Evolutionary conservation across 2,888 invertebrate species (phyloP).

Genomic region (Mythimna pallens): DNA sequence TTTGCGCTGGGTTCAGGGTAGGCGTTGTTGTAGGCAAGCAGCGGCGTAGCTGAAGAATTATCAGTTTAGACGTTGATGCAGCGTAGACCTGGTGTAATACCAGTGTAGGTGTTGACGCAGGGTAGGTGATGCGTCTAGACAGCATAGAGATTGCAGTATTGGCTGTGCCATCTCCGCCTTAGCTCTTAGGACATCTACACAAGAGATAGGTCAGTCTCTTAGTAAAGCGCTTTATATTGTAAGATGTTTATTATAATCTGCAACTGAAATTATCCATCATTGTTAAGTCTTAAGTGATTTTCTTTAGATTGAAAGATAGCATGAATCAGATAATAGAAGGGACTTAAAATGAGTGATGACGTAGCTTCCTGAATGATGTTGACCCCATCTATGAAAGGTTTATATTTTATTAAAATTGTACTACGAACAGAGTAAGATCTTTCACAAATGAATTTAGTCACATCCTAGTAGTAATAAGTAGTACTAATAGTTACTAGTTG

Average conservation of each 20-base stretch:
- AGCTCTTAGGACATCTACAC: constrained; percentile 21
- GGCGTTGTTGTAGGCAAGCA: background rate
- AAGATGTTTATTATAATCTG: constrained; percentile 42
- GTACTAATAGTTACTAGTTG: background rate
- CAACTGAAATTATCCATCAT: constrained; percentile 30
- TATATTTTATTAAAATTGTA: background rate
- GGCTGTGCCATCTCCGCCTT: background rate
- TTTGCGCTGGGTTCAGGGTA: background rate
- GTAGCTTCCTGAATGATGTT: background rate
- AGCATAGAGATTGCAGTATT: background rate
- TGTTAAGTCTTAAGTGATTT: constrained; percentile 26
- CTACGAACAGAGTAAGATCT: background rate
- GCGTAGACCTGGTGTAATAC: background rate
- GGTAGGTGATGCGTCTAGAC: background rate
- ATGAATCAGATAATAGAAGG: constrained; percentile 13
- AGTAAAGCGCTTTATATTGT: constrained; percentile 26
- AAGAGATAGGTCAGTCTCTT: constrained; percentile 24
- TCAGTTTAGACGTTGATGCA: background rate
- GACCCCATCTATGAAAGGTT: constrained; percentile 8
- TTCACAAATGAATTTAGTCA: background rate
- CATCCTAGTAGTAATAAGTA: no score
- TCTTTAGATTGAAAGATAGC: constrained; percentile 14
- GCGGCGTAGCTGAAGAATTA: background rate
- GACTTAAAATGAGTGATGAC: constrained; percentile 12
- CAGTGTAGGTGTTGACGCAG: background rate